Conservation (phyloP, 2,113 vertebrate genomes). For the Protobothrops mucrosquamatus region DNA sequence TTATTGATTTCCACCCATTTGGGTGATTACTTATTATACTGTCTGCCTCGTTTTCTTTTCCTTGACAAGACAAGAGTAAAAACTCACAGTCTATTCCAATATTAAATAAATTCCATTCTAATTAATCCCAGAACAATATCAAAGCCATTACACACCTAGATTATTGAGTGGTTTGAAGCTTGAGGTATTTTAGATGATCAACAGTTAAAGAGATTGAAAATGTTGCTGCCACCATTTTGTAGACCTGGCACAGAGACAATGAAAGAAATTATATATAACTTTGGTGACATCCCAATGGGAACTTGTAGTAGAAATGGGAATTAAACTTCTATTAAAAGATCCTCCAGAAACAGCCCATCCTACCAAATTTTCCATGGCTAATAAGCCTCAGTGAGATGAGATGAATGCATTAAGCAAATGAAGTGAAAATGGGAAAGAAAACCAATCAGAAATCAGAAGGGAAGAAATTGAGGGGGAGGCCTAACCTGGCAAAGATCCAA, state of each 20-base stretch:
- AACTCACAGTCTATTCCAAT: not conserved
- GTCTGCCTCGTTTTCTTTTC: not conserved
- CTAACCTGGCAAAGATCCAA: not conserved
- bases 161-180: not conserved
- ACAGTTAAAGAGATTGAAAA: not conserved
- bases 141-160: not conserved
- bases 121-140: not conserved
- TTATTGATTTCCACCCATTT: too few species aligned
- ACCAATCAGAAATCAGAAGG: not conserved
- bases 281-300: slow-evolving; percentile 5
- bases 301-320: slow-evolving; percentile 10
- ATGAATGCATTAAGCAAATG: not conserved
- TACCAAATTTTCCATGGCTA: not conserved
- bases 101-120: slow-evolving; percentile 19
- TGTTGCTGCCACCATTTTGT: not conserved
- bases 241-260: not conserved
- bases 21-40: not conserved
- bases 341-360: not conserved
- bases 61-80: not conserved
- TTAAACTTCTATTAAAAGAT: not conserved
- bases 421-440: not conserved
- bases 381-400: not conserved
- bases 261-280: not conserved
- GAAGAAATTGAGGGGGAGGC: not conserved
- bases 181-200: not conserved